A percentile compares a stretch with the other conserved stretches of the same genome.
phyloP scores from a whole-genome alignment of 2,888 invertebrate species.

The Pristionchus entomophagus region DNA sequence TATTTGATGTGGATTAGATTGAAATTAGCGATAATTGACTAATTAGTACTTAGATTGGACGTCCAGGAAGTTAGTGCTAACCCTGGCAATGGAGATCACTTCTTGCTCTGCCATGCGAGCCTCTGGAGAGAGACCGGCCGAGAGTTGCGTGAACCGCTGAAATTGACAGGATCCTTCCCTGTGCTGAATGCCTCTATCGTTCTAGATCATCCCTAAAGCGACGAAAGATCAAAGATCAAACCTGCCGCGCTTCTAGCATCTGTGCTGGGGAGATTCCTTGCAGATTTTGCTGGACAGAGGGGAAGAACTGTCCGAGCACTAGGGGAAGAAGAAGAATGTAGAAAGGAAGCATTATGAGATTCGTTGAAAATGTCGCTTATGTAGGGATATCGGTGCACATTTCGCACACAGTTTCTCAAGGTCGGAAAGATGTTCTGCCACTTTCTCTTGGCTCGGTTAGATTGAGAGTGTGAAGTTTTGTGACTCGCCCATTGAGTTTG shows the following conservation, averaged over 20 bases:
- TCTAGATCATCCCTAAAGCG: too few species aligned
- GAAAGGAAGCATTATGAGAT: not conserved
- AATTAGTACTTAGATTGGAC: too few species aligned
- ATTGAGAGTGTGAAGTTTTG: too few species aligned
- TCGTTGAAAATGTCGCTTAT: too few species aligned
- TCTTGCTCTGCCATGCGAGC: not conserved
- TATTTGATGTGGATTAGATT: too few species aligned
- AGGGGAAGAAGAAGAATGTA: not conserved
- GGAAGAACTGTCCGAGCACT: not conserved
- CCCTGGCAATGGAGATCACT: not conserved
- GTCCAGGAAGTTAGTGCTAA: too few species aligned
- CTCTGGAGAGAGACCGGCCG: not conserved
- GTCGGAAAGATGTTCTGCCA: too few species aligned
- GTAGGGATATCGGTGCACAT: too few species aligned
- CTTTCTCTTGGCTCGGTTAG: too few species aligned
- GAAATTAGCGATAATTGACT: too few species aligned
- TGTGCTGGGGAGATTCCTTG: not conserved
- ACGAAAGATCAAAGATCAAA: not conserved
- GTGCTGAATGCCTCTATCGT: not conserved
- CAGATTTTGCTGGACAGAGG: not conserved
- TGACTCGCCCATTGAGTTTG: too few species aligned
- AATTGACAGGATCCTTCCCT: not conserved
- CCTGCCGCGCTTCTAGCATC: not conserved
- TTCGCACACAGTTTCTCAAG: too few species aligned
- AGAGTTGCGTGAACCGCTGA: not conserved